These are phyloP conservation scores for Mohoua ochrocephala DNA, from an alignment of 2,113 vertebrate genomes.

Conservation along the genomic window DNA sequence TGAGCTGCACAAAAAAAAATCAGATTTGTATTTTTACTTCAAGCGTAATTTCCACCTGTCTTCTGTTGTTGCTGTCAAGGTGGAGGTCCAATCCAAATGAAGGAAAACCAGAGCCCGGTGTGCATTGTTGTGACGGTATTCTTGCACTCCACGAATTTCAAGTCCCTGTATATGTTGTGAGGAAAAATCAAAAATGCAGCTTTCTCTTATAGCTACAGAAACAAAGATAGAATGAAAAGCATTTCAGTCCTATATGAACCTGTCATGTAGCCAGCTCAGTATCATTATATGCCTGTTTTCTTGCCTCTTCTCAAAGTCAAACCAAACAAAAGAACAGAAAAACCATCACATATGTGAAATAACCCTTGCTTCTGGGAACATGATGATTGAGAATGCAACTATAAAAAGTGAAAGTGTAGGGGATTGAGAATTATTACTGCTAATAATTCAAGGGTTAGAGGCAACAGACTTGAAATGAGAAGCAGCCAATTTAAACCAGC, in stretches of 20 bases:
- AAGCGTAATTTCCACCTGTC: not conserved
- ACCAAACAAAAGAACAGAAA: not conserved
- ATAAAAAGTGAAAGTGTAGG: not conserved
- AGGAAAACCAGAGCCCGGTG: not conserved
- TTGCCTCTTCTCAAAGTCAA: not conserved
- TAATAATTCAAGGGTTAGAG: not conserved
- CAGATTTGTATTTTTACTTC: not conserved
- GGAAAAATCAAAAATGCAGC: not conserved
- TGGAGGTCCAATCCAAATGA: not conserved
- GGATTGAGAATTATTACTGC: not conserved
- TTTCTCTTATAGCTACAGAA: not conserved
- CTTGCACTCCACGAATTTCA: not conserved
- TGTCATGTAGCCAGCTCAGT: not conserved
- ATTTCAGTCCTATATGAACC: not conserved
- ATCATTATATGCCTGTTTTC: not conserved
- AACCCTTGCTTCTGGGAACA: not conserved
- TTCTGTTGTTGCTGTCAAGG: not conserved
- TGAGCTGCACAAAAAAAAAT: not conserved
- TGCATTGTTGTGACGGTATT: not conserved
- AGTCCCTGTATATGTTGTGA: not conserved
- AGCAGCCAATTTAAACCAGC: not conserved
- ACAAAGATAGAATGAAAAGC: not conserved
- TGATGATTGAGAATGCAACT: not conserved
- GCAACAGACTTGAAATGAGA: not conserved
- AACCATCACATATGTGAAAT: not conserved